Conservation (phyloP, 2,888 invertebrate species). For the Choreutis nemorana region DNA sequence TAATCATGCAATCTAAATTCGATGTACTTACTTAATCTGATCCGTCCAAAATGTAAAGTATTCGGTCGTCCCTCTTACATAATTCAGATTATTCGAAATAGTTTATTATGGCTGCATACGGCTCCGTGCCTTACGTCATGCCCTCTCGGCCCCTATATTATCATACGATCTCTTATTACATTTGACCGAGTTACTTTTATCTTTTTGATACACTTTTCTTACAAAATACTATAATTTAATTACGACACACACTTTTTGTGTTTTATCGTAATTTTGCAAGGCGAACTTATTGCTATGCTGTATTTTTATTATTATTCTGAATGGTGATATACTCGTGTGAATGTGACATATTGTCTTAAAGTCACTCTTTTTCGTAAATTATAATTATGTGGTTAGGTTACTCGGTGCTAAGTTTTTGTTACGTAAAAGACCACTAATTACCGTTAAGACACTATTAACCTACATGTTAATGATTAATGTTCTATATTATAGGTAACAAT, state of each 20-base stretch:
- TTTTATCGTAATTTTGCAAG: constrained; percentile 19
- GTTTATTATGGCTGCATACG: constrained; percentile 20
- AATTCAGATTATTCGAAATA: constrained; percentile 26
- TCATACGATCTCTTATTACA: constrained; percentile 16
- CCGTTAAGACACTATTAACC: too few species aligned
- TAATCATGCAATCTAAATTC: constrained; percentile 34
- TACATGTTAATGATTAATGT: too few species aligned
- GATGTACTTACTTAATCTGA: constrained; percentile 13
- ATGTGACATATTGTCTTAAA: constrained; percentile 7
- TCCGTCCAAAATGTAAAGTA: constrained; percentile 20
- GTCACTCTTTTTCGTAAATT: constrained; percentile 13
- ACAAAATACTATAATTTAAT: constrained; percentile 12
- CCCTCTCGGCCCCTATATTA: constrained; percentile 19
- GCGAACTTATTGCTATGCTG: constrained; percentile 28
- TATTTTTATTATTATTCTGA: constrained; percentile 13
- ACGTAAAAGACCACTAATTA: constrained; percentile 8
- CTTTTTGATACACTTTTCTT: constrained; percentile 19
- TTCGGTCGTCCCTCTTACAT: constrained; percentile 22
- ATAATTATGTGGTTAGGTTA: constrained; percentile 11
- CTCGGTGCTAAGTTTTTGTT: constrained; percentile 7
- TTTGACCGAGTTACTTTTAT: constrained; percentile 16
- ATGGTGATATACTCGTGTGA: constrained; percentile 10
- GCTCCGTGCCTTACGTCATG: constrained; percentile 22
- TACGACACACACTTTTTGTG: constrained; percentile 3
- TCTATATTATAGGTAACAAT: too few species aligned